Base-by-base conservation (phyloP, 2,113 vertebrate genomes). In the Corydoras maculifer region DNA sequence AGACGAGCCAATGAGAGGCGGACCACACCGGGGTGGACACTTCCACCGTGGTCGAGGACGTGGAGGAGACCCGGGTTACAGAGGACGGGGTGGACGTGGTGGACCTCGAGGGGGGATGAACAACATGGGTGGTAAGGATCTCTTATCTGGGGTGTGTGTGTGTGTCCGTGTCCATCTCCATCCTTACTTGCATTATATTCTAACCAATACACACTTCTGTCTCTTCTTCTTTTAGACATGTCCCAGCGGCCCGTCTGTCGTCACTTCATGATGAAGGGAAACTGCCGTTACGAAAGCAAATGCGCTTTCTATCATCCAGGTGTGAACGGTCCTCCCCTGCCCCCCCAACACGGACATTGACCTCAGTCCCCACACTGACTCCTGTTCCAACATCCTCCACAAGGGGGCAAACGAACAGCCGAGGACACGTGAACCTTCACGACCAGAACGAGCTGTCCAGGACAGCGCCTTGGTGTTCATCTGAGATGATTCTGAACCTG, bases 241-340 rank as follows among this genome's bases (percentile, higher is more conserved):
- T 94, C 94, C 13, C 91, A 89, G 67, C 91, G 94, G 50, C 91
- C 94, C 0, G 88, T 94, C 18, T 97, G 94, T 80, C 92, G 94
- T 8, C 94, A 97, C 75, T 97, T 97, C 84, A 96, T 94, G 90
- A 92, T 95, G 93, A 97, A 95, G 77, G 94, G 94, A 69, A 94
- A 90, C 86, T 97, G 94, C 84, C 86, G 93, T 73, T 96, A 96
- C 4, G 94, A 97, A 79, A 92, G 90, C 81, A 96, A 92, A 82
- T 97, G 94, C 85, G 94, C 94, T 65, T 97, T 97, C 82, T 97
- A 96, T 82, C 94, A 95, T 73, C 94, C 94, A 0, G 94, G 94
- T 0, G 91, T 96, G 3, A 96, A 97, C 0, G 94, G 94, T 57
- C 94, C 94, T 0, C 93, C 91, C 0, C 77, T 97, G 74, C 92